Evolutionary conservation across 2,888 invertebrate genomes (phyloP).

Genomic region (Orthosia cruda): DNA sequence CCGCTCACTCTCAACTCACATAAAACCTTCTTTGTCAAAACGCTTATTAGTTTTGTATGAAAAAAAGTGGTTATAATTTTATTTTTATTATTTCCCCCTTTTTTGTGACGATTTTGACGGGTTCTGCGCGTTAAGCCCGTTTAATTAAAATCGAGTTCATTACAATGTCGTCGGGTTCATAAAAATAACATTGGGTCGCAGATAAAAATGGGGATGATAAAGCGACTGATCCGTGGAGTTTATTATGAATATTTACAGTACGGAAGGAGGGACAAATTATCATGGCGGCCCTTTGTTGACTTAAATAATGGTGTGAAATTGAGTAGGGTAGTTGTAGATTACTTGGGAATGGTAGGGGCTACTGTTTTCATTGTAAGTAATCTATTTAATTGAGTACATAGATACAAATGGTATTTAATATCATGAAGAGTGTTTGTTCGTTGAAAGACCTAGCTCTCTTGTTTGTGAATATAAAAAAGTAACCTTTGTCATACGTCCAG

Average conservation of each 20-base stretch:
- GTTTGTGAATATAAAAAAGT: background rate
- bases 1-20: constrained; percentile 80
- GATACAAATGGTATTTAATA: background rate
- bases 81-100: constrained; percentile 70
- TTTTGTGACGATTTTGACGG: constrained; percentile 69
- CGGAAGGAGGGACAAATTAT: constrained; percentile 77
- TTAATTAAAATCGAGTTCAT: constrained; percentile 88
- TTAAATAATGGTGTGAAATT: constrained; percentile 85
- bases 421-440: background rate
- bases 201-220: constrained; percentile 69
- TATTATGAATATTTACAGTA: constrained; percentile 82
- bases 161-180: constrained; percentile 82
- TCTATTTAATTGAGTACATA: constrained; percentile 43
- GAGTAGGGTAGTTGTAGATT: constrained; percentile 70
- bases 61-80: constrained; percentile 58
- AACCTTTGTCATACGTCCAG: background rate
- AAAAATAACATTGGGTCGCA: constrained; percentile 85
- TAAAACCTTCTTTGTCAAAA: constrained; percentile 86
- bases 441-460: background rate
- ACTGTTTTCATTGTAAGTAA: constrained; percentile 53
- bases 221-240: constrained; percentile 60
- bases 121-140: constrained; percentile 82
- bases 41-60: constrained; percentile 77
- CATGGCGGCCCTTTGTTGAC: constrained; percentile 84
- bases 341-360: constrained; percentile 43